phyloP scores from a whole-genome alignment of 2,113 vertebrate genomes.

The Globicephala melas region DNA sequence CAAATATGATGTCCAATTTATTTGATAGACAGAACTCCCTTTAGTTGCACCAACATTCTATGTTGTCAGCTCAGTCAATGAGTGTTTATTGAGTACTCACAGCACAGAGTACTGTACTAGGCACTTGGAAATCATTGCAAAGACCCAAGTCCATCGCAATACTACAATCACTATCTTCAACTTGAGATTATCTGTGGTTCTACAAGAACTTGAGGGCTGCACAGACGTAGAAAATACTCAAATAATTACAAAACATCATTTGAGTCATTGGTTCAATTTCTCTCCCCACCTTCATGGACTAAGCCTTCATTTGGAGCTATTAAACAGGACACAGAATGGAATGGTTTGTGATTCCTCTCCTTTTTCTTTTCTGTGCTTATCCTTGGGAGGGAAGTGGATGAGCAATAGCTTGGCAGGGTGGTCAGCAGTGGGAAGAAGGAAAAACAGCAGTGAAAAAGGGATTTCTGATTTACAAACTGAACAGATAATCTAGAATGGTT shows the following conservation, averaged over 20 bases:
- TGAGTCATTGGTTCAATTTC: not conserved
- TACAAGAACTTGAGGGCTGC: not conserved
- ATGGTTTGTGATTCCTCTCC: not conserved
- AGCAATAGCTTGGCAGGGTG: not conserved
- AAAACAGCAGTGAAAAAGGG: not conserved
- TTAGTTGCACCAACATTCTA: slow-evolving; percentile 42
- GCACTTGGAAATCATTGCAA: not conserved
- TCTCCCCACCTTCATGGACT: not conserved
- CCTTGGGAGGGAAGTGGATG: not conserved
- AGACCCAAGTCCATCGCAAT: not conserved
- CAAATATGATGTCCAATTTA: slow-evolving; percentile 62
- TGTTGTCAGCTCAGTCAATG: slow-evolving; percentile 51
- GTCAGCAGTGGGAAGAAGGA: not conserved
- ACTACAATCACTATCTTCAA: not conserved
- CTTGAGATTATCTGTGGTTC: slow-evolving; percentile 9
- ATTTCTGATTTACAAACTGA: not conserved
- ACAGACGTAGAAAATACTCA: not conserved
- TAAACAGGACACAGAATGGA: not conserved
- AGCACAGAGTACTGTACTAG: not conserved
- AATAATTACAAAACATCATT: slow-evolving; percentile 28
- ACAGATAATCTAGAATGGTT: not conserved
- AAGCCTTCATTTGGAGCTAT: not conserved
- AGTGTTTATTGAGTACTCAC: slow-evolving; percentile 45
- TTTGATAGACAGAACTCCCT: slow-evolving; percentile 53
- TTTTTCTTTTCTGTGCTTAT: not conserved